Conservation (phyloP, 2,888 invertebrate species). For the Amblyjoppa proteus region DNA sequence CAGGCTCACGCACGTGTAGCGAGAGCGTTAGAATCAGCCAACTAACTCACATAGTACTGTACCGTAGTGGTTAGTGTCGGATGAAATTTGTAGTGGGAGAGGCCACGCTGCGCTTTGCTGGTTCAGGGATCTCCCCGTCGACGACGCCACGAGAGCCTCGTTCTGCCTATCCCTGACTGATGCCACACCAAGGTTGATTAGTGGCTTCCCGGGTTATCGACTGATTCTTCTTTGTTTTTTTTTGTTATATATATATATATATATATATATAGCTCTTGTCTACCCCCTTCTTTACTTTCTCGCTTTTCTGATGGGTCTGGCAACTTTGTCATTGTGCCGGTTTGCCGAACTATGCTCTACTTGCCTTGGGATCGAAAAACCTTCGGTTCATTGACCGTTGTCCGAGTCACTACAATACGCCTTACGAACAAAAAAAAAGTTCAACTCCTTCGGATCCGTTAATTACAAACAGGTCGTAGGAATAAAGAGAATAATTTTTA, state of each 20-base stretch:
- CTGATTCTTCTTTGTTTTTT: conserved; percentile 48
- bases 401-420: not conserved
- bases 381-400: not conserved
- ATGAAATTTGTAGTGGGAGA: conserved; percentile 28
- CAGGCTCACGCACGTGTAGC: conserved; percentile 77
- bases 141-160: conserved; percentile 7
- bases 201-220: conserved; percentile 60
- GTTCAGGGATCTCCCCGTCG: conserved; percentile 43
- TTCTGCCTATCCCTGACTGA: conserved; percentile 28
- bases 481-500: not conserved
- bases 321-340: not conserved
- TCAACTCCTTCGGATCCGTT: not conserved
- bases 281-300: not conserved
- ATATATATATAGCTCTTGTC: not conserved
- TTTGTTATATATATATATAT: too few relatives aligned
- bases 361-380: not conserved
- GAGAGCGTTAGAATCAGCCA: conserved; percentile 46
- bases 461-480: not conserved
- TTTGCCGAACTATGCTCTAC: not conserved
- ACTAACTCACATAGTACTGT: conserved; percentile 22
- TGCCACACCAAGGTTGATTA: conserved; percentile 49
- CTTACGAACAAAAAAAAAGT: not conserved
- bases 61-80: conserved; percentile 3
- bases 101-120: conserved; percentile 39
- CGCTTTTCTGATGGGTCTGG: not conserved